Evolutionary conservation across 2,113 vertebrate species (phyloP).

Genomic region (Brachyistius frenatus): DNA sequence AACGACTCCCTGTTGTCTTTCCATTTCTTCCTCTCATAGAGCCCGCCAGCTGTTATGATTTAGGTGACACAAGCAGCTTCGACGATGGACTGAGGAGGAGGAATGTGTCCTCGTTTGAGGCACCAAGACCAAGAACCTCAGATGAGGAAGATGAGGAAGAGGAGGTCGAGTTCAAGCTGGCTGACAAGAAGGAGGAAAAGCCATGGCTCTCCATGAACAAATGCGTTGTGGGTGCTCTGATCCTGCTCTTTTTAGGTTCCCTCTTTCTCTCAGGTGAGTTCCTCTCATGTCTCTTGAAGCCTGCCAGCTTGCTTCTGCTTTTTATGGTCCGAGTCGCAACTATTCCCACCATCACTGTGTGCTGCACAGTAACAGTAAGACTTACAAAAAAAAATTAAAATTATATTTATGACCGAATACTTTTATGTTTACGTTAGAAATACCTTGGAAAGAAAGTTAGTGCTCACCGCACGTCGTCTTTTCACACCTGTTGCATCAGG

Average conservation of each 20-base stretch:
- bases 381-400: background rate
- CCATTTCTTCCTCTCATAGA: constrained; percentile 32
- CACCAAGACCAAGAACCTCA: constrained; percentile 69
- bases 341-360: background rate
- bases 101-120: constrained; percentile 60
- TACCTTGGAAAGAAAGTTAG: too few species aligned
- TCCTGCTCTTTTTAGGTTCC: constrained; percentile 88
- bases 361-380: background rate
- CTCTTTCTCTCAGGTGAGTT: constrained; percentile 89
- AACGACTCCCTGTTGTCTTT: background rate
- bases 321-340: background rate
- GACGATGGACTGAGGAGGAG: constrained; percentile 78
- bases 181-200: constrained; percentile 72
- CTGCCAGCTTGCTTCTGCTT: constrained; percentile 31
- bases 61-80: constrained; percentile 38
- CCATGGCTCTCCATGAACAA: constrained; percentile 83
- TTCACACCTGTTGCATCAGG: background rate
- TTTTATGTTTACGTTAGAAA: too few species aligned
- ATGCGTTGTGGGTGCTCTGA: constrained; percentile 86
- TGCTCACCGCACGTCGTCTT: too few species aligned
- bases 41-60: constrained; percentile 40
- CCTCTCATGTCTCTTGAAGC: background rate
- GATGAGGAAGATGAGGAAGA: constrained; percentile 84
- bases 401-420: background rate
- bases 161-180: constrained; percentile 78